Evolutionary conservation across 2,113 vertebrate species (phyloP).

Genomic region (Chaetorhynchus papuensis): DNA sequence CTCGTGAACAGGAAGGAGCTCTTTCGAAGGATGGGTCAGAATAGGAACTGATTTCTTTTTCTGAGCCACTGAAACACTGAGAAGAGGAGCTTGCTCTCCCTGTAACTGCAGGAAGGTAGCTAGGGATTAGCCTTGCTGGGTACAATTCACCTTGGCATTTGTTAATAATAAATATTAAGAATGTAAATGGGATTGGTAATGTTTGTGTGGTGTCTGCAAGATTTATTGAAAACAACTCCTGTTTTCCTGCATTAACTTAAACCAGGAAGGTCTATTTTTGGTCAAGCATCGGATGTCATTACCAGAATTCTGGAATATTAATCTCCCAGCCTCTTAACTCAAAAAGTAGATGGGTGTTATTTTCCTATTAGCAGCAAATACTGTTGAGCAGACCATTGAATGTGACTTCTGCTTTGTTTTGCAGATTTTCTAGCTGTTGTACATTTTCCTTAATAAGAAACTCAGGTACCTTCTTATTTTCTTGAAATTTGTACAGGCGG

Average conservation of each 20-base stretch:
- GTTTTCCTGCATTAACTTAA: background rate
- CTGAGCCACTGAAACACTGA: background rate
- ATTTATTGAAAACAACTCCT: background rate
- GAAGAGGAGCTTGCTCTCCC: background rate
- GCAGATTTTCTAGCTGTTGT: background rate
- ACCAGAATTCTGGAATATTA: background rate
- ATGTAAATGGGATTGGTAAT: background rate
- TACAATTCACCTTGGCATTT: background rate
- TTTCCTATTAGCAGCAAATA: background rate
- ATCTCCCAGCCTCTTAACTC: background rate
- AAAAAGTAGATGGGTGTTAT: background rate
- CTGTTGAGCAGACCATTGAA: background rate
- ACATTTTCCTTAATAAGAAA: conserved; percentile 75
- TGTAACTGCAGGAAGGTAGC: background rate
- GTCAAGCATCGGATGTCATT: background rate
- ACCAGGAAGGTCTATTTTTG: background rate
- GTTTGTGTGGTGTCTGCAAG: background rate
- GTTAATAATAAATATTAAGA: background rate
- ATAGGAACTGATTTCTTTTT: background rate
- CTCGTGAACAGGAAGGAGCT: background rate
- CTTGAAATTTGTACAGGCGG: conserved; percentile 98
- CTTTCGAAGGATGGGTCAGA: background rate
- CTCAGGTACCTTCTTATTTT: conserved; percentile 98
- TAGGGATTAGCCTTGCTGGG: background rate
- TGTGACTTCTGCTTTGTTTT: background rate